Evolutionary conservation across 2,113 vertebrate species (phyloP), one percentile per base, ranked within the genome.

Genomic region (Athene noctua): DNA sequence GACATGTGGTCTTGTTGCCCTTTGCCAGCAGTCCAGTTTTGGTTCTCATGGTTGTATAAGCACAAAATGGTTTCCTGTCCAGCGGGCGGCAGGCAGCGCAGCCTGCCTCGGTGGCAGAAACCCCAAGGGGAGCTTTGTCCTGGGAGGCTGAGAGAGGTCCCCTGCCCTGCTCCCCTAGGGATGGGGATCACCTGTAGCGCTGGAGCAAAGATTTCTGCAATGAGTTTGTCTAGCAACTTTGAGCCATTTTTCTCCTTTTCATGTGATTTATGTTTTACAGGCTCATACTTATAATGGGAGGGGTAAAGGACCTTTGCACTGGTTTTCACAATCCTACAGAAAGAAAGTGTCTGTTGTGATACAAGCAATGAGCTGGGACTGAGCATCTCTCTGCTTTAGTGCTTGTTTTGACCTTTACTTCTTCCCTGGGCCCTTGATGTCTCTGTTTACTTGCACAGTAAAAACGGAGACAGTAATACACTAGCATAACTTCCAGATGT

Each of bases 401-500:
- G 18, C 26, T 91, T 22, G 1, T 71, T 85, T 70, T 90, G 78
- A 95, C 87, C 71, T 80, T 90, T 86, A 61, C 32, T 82, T 32
- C 30, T 83, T 58, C 46, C 63, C 62, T 52, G 29, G n/a, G 5
- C 38, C 85, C 70, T 90, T 85, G 42, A 90, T 0, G 0, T 62
- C 51, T 72, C 47, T 22, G 26, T 44, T 94, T 94, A 23, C 46
- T 87, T 72, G 29, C 57, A 38, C 62, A 87, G 52, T 68, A 22
- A 63, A 82, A 89, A 27, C 5, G 10, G 57, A 6, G n/a, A 58
- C 34, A 66, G 72, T 59, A 92, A 52, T 72, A 51, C 8, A 5
- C 27, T 84, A 83, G n/a, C 68, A 54, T 74, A 84, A 87, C 68
- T 94, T 81, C 42, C 25, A 92, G 67, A 89, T 80, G 34, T 95